Base-by-base conservation (phyloP, 1,140 invertebrate genomes). In the Drosophila ogumai region DNA sequence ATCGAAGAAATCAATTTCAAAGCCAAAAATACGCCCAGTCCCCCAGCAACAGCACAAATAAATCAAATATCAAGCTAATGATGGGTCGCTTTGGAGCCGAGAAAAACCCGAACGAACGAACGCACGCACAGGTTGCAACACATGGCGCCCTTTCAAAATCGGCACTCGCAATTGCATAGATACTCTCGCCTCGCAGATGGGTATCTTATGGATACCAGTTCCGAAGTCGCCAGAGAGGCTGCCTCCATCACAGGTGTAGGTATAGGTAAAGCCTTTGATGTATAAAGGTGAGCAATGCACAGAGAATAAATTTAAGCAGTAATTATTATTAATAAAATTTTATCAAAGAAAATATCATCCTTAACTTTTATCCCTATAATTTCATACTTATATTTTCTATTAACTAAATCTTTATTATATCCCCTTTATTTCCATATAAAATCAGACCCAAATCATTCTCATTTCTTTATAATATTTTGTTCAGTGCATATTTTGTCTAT, bases 1-100 rank as follows among this genome's bases (percentile, higher is more conserved):
- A 72, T 57, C 75, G 60, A 59, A 72, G 55, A 73, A 79, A 67
- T 61, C 49, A 78, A 82, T 81, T 71, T 71, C 57, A 86, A 65
- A 67, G 57, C 69, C 71, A 60, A 78, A 69, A 57, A 56, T 38
- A 49, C 66, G 61, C 61, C 69, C 50, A 46, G 43, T 34, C 44
- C 50, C 25, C 25, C 25, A 28, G 25, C 25, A 6, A 5, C 25
- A 28, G 17, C 47, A 34, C 47, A 43, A 80, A 73, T 81, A 67
- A 73, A 81, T 82, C 64, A 74, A 73, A 66, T 36, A 59, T 72
- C 68, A 72, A 49, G 19, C 34, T 71, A 49, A 71, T 58, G 66
- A 72, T 58, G 41, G 34, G 36, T 28, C 40, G 40, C 9, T 17
- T 1, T 5, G 2, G 17, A 6, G 43, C 13, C 41, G 38, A 59